Evolutionary conservation across 2,888 invertebrate genomes (phyloP).

Genomic region (Anarsia innoxiella): DNA sequence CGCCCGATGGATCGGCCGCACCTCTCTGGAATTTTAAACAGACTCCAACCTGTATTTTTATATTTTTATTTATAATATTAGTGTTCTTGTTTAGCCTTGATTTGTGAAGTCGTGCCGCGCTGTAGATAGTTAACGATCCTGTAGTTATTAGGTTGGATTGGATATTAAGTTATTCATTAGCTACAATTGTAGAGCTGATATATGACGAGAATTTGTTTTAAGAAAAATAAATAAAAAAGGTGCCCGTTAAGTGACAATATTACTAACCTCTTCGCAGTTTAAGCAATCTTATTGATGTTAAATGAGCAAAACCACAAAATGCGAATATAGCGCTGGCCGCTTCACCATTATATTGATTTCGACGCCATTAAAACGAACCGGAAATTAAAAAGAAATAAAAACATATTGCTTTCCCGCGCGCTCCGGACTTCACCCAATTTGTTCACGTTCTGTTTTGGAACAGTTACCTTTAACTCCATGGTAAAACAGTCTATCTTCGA

Average conservation of each 20-base stretch:
- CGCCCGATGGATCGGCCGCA: constrained; percentile 43
- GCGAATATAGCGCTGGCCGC: constrained; percentile 63
- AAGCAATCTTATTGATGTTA: constrained; percentile 52
- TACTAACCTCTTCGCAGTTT: constrained; percentile 24
- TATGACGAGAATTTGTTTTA: too few species aligned
- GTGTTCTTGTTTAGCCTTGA: constrained; percentile 21
- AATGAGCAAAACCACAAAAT: constrained; percentile 71
- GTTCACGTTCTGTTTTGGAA: constrained; percentile 65
- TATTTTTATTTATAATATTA: constrained; percentile 20
- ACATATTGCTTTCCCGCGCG: constrained; percentile 72
- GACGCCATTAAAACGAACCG: constrained; percentile 72
- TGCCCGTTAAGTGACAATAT: too few species aligned
- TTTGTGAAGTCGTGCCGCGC: too few species aligned
- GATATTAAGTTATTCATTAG: too few species aligned
- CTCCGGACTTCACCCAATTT: constrained; percentile 69
- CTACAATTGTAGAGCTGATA: too few species aligned
- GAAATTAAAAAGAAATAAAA: constrained; percentile 75
- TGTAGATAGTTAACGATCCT: too few species aligned
- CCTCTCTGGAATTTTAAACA: constrained; percentile 48
- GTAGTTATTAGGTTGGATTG: too few species aligned
- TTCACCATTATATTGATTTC: constrained; percentile 72
- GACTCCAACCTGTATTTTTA: constrained; percentile 15
- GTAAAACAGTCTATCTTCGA: constrained; percentile 33
- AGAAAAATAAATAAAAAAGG: too few species aligned
- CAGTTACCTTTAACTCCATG: constrained; percentile 37